These are phyloP conservation scores for Portevinia maculata DNA, from an alignment of 2,888 invertebrate species.

Conservation along the genomic window DNA sequence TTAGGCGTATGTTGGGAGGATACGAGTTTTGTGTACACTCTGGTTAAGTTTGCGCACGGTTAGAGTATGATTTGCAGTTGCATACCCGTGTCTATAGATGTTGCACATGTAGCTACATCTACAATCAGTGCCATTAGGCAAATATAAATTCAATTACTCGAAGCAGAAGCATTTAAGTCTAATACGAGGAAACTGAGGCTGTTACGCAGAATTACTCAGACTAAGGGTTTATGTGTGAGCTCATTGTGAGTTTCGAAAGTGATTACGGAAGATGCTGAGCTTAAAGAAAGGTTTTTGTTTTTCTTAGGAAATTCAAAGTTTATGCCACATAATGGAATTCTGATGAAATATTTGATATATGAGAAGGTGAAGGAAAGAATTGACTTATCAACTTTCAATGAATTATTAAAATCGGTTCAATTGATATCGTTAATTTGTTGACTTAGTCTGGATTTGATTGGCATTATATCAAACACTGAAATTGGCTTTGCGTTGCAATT, in stretches of 20 bases:
- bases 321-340: neutral
- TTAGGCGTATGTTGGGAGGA: slow-evolving; percentile 40
- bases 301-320: neutral
- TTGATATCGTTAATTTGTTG: slow-evolving; percentile 11
- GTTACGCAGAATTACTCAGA: slow-evolving; percentile 11
- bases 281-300: neutral
- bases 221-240: neutral
- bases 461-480: too few species aligned
- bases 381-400: neutral
- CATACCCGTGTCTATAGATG: slow-evolving; percentile 38
- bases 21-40: slow-evolving; percentile 6
- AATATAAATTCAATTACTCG: slow-evolving; percentile 63
- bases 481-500: too few species aligned
- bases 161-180: slow-evolving; percentile 28
- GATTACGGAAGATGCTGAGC: slow-evolving; percentile 1
- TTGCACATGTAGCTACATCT: slow-evolving; percentile 36
- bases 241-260: slow-evolving; percentile 24
- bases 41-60: slow-evolving; percentile 12
- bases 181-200: neutral
- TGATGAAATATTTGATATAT: neutral
- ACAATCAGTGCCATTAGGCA: slow-evolving; percentile 53
- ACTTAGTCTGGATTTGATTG: neutral
- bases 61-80: slow-evolving; percentile 25
- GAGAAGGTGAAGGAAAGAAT: neutral
- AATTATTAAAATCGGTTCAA: neutral